Base-by-base conservation (phyloP, 2,113 vertebrate genomes). In the Mormyrus lacerda region DNA sequence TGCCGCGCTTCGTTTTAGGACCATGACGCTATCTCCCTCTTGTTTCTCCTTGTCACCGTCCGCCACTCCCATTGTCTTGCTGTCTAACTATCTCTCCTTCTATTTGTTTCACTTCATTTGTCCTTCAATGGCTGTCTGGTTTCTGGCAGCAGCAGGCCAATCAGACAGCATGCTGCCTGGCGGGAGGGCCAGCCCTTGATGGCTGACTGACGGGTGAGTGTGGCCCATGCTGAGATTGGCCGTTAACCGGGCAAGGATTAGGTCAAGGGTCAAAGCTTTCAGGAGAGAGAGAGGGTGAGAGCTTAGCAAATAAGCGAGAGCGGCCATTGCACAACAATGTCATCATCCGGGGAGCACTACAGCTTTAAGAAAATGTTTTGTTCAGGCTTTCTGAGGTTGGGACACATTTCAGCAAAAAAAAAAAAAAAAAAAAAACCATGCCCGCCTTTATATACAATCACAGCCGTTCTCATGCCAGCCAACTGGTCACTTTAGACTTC, bases 131-230 rank as follows among this genome's bases (percentile, higher is more conserved):
- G 55, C 76, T 65, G 87, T 93, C 89, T 93, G 89, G 91, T 91
- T 91, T 92, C 90, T 84, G 61, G 58, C 86, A 84, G 85, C 88
- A 8, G 61, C 35, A 90, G 88, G 89, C 91, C 31, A 42, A 17
- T 61, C 88, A 89, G 92, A 93, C 90, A 91, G 91, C 88, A 35
- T 73, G 48, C 55, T 88, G 87, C 92, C 4, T 92, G 90, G 92
- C 93, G 73, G 92, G 91, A 91, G 88, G 27, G 88, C 42, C 89
- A 90, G 90, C 89, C 90, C 92, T 88, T 92, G 92, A 91, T 89
- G 92, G 92, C 91, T 95, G 94, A 95, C 90, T 96, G 95, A 95
- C 94, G 93, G 91, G 82, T 89, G 90, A 89, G 90, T 88, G 91
- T 91, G 88, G 91, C 90, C 90, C 61, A 51, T 91, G 90, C 91